A percentile compares a stretch with the other conserved stretches of the same genome.
phyloP scores from a whole-genome alignment of 2,888 invertebrate species.

The Limnephilus rhombicus region DNA sequence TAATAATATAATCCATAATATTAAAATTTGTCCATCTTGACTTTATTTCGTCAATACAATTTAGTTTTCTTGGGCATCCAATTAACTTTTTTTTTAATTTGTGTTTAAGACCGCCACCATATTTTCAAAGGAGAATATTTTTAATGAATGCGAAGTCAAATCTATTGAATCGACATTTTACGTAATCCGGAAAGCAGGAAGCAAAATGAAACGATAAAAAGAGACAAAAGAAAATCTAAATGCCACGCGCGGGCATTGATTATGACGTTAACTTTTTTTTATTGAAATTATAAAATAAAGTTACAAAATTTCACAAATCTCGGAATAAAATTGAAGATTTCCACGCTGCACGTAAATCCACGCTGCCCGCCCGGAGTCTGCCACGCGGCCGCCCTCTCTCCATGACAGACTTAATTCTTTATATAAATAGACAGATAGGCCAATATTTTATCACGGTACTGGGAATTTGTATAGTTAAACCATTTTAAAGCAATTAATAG shows the following conservation, averaged over 20 bases:
- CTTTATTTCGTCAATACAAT: background rate
- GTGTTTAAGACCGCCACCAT: background rate
- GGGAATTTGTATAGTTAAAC: too few species aligned
- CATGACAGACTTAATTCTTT: too few species aligned
- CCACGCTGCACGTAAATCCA: too few species aligned
- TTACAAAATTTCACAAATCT: too few species aligned
- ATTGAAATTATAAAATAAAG: too few species aligned
- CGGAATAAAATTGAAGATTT: too few species aligned
- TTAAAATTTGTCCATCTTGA: background rate
- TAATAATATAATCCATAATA: too few species aligned
- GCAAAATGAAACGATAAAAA: background rate
- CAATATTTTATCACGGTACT: too few species aligned
- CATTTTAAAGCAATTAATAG: too few species aligned
- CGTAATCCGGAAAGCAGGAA: background rate
- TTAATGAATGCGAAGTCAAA: background rate
- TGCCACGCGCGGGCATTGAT: background rate
- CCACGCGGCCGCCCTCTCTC: too few species aligned
- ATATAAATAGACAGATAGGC: too few species aligned
- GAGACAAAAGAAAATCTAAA: background rate
- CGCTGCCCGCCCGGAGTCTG: too few species aligned
- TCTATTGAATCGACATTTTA: background rate
- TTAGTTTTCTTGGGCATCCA: background rate
- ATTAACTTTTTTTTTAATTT: background rate
- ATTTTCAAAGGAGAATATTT: background rate
- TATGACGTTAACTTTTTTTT: background rate